Evolutionary conservation across 2,113 vertebrate genomes (phyloP), one percentile per base, ranked within the genome.

Genomic region (Oxyruncus cristatus): DNA sequence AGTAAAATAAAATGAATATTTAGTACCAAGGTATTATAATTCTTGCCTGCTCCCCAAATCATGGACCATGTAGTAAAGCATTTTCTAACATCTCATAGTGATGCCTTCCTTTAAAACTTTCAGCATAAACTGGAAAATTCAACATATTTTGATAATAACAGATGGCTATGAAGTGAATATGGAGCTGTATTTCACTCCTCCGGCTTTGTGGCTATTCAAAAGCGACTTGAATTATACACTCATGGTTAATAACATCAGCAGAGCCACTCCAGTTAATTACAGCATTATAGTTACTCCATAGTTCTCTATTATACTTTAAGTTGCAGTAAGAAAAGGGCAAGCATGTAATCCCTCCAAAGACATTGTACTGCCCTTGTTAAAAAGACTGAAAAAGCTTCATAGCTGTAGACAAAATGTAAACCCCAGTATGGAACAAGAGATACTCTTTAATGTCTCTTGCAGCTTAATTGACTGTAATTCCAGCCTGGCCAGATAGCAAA

Each of bases 241-340:
- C 9, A 28, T 75, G 62, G 89, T 87, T 94, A 95, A 89, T 88
- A 93, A 84, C 65, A 93, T 93, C 89, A 94, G 68, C 85, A 86
- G 70, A 96, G 56, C 92, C 82, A 93, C 93, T 96, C 46, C 42
- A 97, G 71, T 90, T 96, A 95, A 97, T 94, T 88, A 88, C 85
- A 93, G 52, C 68, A 68, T 84, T 95, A 75, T 82, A 94, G 89
- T 93, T 97, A 79, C 58, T 75, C 61, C 58, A 41, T 75, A 47
- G 83, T 63, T 89, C 50, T 62, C 72, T 70, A 86, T 91, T 78
- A 79, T 75, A 68, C 49, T 80, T 88, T 53, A 93, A 95, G 72
- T 84, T 15, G 1, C 75, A 81, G 55, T 75, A 86, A 94, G 85
- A 89, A 89, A 94, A 90, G 37, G 68, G 56, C 67, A 94, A 66